phyloP scores from a whole-genome alignment of 2,888 invertebrate genomes.

The Polietes domitor region DNA sequence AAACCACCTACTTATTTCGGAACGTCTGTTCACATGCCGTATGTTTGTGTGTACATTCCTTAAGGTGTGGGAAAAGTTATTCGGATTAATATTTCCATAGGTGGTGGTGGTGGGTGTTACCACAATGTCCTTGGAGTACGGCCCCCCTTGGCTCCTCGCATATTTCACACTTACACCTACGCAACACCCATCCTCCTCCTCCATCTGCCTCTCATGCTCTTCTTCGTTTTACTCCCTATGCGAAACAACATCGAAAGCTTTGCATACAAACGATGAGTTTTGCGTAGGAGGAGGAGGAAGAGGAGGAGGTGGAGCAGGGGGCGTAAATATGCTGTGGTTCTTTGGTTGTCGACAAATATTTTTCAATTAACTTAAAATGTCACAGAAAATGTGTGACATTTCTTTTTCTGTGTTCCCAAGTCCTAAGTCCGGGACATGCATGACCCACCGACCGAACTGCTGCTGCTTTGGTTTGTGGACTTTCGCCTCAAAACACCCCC shows the following conservation, averaged over 20 bases:
- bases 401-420: background rate
- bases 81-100: background rate
- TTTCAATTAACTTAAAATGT: conserved; percentile 53
- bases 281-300: background rate
- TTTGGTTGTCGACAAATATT: conserved; percentile 35
- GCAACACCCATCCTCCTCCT: background rate
- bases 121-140: background rate
- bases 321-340: background rate
- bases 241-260: too few species aligned
- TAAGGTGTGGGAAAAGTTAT: background rate
- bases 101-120: background rate
- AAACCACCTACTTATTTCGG: background rate
- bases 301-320: background rate
- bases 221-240: too few species aligned
- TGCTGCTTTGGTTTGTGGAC: too few species aligned
- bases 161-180: background rate
- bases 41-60: background rate
- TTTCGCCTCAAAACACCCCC: too few species aligned
- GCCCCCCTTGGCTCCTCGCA: background rate
- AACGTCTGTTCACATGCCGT: background rate
- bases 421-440: background rate
- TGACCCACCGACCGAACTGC: too few species aligned
- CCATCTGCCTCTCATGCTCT: too few species aligned
- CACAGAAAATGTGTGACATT: conserved; percentile 15
- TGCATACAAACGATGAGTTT: too few species aligned